Percentiles rank a stretch among this genome's conserved stretches.
phyloP scores from a whole-genome alignment of 2,888 invertebrate genomes.

The Hemistola chrysoprasaria region DNA sequence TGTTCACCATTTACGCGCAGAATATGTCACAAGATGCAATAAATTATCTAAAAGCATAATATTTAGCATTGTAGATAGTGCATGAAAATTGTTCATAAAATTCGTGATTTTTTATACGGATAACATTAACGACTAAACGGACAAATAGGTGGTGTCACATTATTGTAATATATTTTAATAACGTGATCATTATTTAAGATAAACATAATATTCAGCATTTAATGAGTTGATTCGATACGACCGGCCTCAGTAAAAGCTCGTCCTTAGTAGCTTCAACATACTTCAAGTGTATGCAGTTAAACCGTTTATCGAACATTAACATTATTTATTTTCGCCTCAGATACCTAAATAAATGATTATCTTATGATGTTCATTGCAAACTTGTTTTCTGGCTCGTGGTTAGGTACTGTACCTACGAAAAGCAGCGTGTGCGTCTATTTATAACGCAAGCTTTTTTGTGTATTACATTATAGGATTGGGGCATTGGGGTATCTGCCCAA shows the following conservation, averaged over 20 bases:
- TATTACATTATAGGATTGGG: constrained; percentile 41
- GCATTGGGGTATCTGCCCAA: constrained; percentile 24
- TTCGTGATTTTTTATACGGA: background rate
- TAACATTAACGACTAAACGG: background rate
- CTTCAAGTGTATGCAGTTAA: constrained; percentile 6
- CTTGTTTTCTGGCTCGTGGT: constrained; percentile 48
- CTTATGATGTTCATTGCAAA: constrained; percentile 37
- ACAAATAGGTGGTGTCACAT: background rate
- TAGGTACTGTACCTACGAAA: constrained; percentile 36
- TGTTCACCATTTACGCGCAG: no score
- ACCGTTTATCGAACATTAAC: constrained; percentile 15
- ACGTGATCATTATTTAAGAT: constrained; percentile 8
- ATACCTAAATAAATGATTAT: constrained; percentile 22
- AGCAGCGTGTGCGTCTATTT: constrained; percentile 52
- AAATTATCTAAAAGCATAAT: background rate
- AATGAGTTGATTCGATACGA: constrained; percentile 1
- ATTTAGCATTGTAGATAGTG: no score
- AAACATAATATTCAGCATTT: constrained; percentile 9
- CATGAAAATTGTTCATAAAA: no score
- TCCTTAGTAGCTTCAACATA: background rate
- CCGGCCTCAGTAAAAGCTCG: constrained; percentile 1
- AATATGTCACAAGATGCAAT: background rate
- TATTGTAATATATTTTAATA: constrained; percentile 8
- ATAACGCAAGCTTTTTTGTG: constrained; percentile 53
- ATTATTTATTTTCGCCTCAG: constrained; percentile 35